These are phyloP conservation scores for Ptilorrhoa leucosticta DNA, from an alignment of 2,113 vertebrate genomes.

Conservation along the genomic window DNA sequence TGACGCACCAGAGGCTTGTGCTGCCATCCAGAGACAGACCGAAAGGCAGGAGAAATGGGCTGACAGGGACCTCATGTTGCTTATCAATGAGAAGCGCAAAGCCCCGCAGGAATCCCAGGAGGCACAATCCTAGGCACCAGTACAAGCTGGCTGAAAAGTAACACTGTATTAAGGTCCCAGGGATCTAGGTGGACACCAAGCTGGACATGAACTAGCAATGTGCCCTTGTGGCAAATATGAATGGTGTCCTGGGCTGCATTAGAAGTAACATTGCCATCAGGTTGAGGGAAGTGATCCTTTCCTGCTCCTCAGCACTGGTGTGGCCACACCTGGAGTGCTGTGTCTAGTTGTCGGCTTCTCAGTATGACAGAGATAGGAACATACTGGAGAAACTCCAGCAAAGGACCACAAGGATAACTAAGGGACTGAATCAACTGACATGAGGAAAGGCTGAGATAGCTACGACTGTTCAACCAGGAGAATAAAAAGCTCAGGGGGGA, in stretches of 20 bases:
- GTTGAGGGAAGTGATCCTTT: not conserved
- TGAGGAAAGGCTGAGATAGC: not conserved
- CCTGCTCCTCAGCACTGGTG: not conserved
- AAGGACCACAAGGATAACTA: not conserved
- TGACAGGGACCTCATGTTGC: not conserved
- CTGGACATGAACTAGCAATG: not conserved
- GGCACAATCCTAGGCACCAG: not conserved
- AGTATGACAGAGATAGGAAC: not conserved
- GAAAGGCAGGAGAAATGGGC: not conserved
- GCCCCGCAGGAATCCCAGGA: not conserved
- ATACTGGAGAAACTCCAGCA: not conserved
- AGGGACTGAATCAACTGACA: not conserved
- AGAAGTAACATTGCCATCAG: not conserved
- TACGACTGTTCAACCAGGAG: not conserved
- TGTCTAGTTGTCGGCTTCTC: not conserved
- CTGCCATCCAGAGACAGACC: not conserved
- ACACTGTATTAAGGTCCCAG: not conserved
- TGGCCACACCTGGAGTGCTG: not conserved
- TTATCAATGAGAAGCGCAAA: not conserved
- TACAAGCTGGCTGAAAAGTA: not conserved
- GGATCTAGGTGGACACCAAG: accelerated
- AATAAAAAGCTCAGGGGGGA: not conserved
- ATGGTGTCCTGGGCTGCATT: not conserved
- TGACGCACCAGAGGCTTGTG: not conserved
- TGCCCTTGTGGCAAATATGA: not conserved